phyloP scores from a whole-genome alignment of 2,888 invertebrate genomes.

The Polia nebulosa region DNA sequence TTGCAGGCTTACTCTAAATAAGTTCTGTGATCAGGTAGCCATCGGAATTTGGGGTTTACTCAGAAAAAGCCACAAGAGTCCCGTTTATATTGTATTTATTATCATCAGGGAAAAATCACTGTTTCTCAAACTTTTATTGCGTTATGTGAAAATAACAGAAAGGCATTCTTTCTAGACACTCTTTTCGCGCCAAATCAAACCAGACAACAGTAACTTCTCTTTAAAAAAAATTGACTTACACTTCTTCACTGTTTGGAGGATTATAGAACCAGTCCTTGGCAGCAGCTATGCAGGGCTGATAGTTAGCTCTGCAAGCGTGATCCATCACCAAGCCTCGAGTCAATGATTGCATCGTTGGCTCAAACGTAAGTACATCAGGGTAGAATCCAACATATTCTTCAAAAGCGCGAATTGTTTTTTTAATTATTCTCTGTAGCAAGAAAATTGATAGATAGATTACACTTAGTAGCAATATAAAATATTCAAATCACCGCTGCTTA shows the following conservation, averaged over 20 bases:
- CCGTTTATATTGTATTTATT: background rate
- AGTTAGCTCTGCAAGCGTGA: slow-evolving; percentile 82
- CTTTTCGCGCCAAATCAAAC: too few relatives aligned
- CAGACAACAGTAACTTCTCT: too few relatives aligned
- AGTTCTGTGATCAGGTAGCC: background rate
- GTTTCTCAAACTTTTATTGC: background rate
- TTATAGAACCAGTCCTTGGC: slow-evolving; percentile 84
- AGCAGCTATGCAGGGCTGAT: slow-evolving; percentile 84
- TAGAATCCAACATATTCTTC: slow-evolving; percentile 80
- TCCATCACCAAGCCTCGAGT: slow-evolving; percentile 87
- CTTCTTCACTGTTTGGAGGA: slow-evolving; percentile 70
- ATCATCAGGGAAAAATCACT: background rate
- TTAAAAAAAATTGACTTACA: slow-evolving; percentile 76
- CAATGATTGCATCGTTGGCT: slow-evolving; percentile 79
- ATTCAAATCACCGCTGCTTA: background rate
- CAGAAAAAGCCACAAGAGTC: background rate
- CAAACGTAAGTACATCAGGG: slow-evolving; percentile 72
- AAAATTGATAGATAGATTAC: background rate
- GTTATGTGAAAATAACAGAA: background rate
- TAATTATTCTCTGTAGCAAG: slow-evolving; percentile 79
- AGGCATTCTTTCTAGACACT: too few relatives aligned
- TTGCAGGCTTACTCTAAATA: background rate
- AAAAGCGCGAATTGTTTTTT: slow-evolving; percentile 75
- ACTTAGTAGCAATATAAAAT: background rate
- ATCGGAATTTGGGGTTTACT: background rate